A percentile compares a stretch with the other conserved stretches of the same genome.
Conservation (phyloP, 2,113 vertebrate species). For the Rhinogobius similis region DNA sequence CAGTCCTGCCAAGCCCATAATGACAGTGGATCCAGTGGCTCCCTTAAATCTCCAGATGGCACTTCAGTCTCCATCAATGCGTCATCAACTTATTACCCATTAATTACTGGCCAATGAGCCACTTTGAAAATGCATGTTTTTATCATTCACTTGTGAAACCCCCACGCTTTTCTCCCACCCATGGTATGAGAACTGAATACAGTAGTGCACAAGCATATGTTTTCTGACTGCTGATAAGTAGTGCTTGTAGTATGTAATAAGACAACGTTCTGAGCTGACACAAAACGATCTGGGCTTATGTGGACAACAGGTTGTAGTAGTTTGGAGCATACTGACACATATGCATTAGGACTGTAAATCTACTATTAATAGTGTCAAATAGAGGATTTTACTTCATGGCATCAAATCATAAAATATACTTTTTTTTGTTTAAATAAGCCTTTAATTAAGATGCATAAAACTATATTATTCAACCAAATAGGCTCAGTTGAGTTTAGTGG, state of each 20-base stretch:
- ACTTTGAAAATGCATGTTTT: conserved; percentile 56
- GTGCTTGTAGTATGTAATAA: conserved; percentile 33
- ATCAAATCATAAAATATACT: too few relatives aligned
- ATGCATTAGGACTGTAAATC: not conserved
- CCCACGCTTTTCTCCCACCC: conserved; percentile 13
- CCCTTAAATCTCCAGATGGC: conserved; percentile 51
- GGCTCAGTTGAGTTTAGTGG: too few relatives aligned
- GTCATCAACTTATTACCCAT: conserved; percentile 64
- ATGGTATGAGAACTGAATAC: conserved; percentile 29
- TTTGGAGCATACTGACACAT: not conserved
- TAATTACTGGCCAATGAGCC: conserved; percentile 59
- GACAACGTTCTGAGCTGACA: conserved; percentile 13
- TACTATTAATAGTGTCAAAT: too few relatives aligned
- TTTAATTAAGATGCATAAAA: too few relatives aligned
- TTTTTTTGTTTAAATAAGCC: too few relatives aligned
- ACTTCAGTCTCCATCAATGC: conserved; percentile 48
- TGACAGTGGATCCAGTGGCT: conserved; percentile 48
- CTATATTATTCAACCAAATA: too few relatives aligned
- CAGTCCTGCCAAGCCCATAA: conserved; percentile 63
- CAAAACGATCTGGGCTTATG: not conserved
- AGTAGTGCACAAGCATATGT: conserved; percentile 35
- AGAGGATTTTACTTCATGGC: too few relatives aligned
- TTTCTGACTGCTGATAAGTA: conserved; percentile 26
- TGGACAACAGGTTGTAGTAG: not conserved
- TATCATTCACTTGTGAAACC: conserved; percentile 62